Base-by-base conservation (phyloP, 2,888 invertebrate genomes). In the Acanthosepion lycidas region DNA sequence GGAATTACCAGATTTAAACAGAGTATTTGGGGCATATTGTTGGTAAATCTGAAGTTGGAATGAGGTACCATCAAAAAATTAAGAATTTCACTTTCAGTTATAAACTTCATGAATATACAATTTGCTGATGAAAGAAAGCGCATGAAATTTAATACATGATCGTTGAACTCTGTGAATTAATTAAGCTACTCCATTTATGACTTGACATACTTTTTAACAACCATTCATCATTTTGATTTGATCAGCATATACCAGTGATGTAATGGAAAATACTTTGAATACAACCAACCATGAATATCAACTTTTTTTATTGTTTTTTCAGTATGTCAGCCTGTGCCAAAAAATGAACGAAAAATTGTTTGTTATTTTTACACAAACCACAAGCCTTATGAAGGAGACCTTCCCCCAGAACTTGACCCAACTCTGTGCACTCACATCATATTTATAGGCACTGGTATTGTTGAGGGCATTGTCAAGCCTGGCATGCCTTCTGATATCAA, bases 391-490 rank as follows among this genome's bases (percentile, higher is more conserved):
- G 15, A 78, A n/a, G 78, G 78, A 33, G 78, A 78, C 12, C 91
- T 95, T 12, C 96, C 95, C 48, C 95, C 95, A n/a, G 95, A 95
- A 1, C 91, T 95, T 78, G 95, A 96, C 92, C 94, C 95, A 6
- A 95, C 95, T n/a, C 42, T 95, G 42, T 96, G 96, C 95, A 95
- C 95, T 23, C 96, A 96, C 49, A 91, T 96, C 18, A 95, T 96
- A 91, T 95, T 95, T 26, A 95, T 95, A 3, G 94, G 94, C n/a
- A 94, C 95, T 26, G 12, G 18, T 8, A 95, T 95, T 20, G 94
- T 94, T 8, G 94, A 96, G 92, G 94, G 95, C 15, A 26, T 95
- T 94, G 94, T 96, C n/a, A 94, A 92, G 3, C 95, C 95, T 12
- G 55, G 59, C 5, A 51, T 78, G 33, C 94, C 95, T 0, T 48